Conservation (phyloP, 2,113 vertebrate genomes). For the Pavo muticus region DNA sequence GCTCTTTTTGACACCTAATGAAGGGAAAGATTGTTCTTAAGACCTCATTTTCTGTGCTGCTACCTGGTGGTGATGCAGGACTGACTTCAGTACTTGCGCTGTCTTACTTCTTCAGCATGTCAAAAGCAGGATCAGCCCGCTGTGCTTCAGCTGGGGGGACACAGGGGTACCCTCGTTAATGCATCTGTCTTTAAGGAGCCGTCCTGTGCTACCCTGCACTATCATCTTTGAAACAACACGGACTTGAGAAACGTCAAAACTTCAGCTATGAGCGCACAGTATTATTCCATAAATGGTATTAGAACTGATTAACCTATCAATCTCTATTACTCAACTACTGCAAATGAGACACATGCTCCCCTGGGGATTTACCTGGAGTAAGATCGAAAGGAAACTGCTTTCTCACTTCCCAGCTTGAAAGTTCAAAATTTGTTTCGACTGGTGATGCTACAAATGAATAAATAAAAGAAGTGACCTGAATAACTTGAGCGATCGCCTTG, state of each 20-base stretch:
- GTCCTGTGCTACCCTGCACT: background rate
- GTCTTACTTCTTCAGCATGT: background rate
- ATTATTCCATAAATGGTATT: background rate
- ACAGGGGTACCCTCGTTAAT: background rate
- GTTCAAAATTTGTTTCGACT: slow-evolving; percentile 20
- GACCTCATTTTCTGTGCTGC: background rate
- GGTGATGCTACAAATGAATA: slow-evolving; percentile 1
- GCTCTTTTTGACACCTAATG: background rate
- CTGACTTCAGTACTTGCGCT: background rate
- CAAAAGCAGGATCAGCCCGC: background rate
- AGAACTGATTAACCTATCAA: slow-evolving; percentile 48
- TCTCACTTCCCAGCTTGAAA: background rate
- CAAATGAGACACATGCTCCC: background rate
- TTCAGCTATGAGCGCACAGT: background rate
- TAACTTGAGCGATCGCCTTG: background rate
- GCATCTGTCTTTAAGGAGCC: slow-evolving; percentile 9
- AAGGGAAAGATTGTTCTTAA: background rate
- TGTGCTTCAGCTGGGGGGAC: background rate
- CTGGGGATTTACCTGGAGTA: slow-evolving; percentile 4
- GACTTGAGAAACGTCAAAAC: slow-evolving; percentile 3
- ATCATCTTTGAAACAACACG: background rate
- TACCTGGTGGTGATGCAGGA: background rate
- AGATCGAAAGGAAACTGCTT: slow-evolving; percentile 38
- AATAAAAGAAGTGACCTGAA: background rate
- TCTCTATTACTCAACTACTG: slow-evolving; percentile 14